A percentile compares a stretch with the other conserved stretches of the same genome.
phyloP scores from a whole-genome alignment of 2,797 vertebrate genomes.

The Lithobates sylvaticus region DNA sequence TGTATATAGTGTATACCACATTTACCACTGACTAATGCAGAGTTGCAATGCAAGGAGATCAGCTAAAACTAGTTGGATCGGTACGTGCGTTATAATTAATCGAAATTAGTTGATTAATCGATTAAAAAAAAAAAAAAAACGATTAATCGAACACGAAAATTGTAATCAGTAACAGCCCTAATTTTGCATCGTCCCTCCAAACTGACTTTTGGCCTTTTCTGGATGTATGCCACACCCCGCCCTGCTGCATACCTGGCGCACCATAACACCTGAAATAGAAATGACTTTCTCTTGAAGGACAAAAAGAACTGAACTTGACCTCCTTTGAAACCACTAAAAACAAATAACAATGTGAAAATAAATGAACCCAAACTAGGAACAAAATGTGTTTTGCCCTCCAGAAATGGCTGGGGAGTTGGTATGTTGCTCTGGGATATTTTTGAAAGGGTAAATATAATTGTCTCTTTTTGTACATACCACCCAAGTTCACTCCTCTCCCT shows the following conservation, averaged over 20 bases:
- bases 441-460: constrained; percentile 19
- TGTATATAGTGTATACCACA: no score
- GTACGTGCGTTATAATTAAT: no score
- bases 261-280: neutral
- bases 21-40: no score
- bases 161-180: no score
- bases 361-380: neutral
- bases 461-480: no score
- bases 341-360: neutral
- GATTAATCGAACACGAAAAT: no score
- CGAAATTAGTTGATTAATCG: no score
- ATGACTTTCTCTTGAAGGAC: neutral
- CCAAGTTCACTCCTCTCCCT: no score
- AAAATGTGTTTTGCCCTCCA: neutral
- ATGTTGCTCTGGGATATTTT: neutral
- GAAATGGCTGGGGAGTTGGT: neutral
- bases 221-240: neutral
- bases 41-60: no score
- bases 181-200: no score
- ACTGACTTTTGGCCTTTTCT: neutral
- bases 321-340: neutral
- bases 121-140: no score
- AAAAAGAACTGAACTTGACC: neutral
- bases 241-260: neutral
- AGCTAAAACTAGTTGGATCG: no score